phyloP scores from a whole-genome alignment of 2,797 vertebrate species.

The Sitta carolinensis region DNA sequence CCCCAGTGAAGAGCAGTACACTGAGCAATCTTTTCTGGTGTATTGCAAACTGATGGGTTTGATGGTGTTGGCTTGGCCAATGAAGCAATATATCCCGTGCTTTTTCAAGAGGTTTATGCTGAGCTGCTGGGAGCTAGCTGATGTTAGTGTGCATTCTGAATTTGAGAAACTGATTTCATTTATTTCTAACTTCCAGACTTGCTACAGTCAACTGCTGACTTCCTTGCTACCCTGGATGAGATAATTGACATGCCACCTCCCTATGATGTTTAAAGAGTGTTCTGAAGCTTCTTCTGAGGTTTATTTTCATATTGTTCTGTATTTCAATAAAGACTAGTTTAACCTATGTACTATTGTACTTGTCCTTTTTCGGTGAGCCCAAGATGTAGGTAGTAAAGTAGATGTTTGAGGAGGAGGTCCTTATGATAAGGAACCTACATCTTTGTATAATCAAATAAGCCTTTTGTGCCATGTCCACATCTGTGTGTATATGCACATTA shows the following conservation, averaged over 20 bases:
- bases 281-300: background rate
- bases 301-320: background rate
- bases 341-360: background rate
- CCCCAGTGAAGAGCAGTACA: background rate
- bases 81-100: background rate
- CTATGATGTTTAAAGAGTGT: conserved; percentile 30
- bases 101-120: background rate
- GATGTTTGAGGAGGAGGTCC: background rate
- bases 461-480: background rate
- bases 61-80: background rate
- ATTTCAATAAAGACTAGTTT: conserved; percentile 37
- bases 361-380: background rate
- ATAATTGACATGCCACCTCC: conserved; percentile 71
- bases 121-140: background rate
- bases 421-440: background rate
- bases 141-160: background rate
- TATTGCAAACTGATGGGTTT: background rate
- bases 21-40: background rate
- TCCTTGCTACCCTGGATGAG: conserved; percentile 71
- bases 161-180: background rate
- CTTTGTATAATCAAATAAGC: background rate
- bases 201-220: conserved; percentile 61
- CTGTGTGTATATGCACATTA: accelerated
- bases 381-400: background rate
- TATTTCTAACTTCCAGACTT: conserved; percentile 55